Base-by-base conservation (phyloP, 1,140 invertebrate species). In the Apis cerana region DNA sequence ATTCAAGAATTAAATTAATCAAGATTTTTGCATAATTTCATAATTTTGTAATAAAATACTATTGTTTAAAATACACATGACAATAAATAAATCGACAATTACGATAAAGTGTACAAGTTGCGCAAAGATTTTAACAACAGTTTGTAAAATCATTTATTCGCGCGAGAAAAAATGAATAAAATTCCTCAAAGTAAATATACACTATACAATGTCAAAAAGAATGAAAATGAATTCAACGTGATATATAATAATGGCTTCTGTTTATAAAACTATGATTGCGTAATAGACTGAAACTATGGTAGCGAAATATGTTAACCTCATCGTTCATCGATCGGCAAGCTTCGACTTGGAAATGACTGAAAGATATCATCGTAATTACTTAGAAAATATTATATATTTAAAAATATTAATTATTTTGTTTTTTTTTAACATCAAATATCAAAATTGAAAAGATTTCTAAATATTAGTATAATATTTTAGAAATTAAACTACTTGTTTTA, bases 261-360 rank as follows among this genome's bases (percentile, higher is more conserved):
- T 70, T 64, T 75, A 64, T 54, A 59, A 65, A 85, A 59, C 21
- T 58, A 27, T 64, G 10, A 80, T 87, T 87, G 75, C 80, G 80
- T 78, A 87, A 87, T 65, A 71, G 62, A 65, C 21, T 56, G 59
- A 87, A 87, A 80, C 80, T 79, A 76, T 80, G 77, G 80, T 86
- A 87, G 58, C 74, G 43, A 52, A 82, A 71, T 65, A 59, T 61
- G 75, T 48, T 80, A 86, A 86, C 50, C 70, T 75, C n/a, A n/a
- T n/a, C 52, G 75, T 43, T 27, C 58, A 77, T 86, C 85, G 80
- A 83, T 86, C 68, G 79, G n/a, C n/a, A 67, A 79, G 48, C 74
- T 79, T 83, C 56, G 65, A 23, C 64, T 77, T 9, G 33, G 67
- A 54, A 71, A 23, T 7, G 19, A 43, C 11, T 15, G 17, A 48